These are phyloP conservation scores for Atrichornis clamosus DNA, from an alignment of 2,113 vertebrate genomes.

Conservation along the genomic window DNA sequence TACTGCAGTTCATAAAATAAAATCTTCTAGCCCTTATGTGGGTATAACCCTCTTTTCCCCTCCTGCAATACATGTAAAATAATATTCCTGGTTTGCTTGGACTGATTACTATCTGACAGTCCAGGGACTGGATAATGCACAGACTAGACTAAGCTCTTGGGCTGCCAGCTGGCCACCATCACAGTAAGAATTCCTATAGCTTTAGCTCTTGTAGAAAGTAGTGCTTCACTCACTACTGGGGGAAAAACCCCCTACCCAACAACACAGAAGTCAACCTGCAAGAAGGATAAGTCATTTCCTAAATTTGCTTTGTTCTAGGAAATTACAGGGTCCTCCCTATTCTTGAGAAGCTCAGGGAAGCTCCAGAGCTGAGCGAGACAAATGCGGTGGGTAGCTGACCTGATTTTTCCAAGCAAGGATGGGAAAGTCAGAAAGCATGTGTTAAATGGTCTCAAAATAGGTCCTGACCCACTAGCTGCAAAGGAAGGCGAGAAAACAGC, in stretches of 20 bases:
- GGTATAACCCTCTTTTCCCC: background rate
- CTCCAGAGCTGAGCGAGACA: background rate
- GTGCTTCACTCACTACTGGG: background rate
- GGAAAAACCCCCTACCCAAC: background rate
- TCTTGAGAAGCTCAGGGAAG: background rate
- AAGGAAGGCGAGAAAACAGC: background rate
- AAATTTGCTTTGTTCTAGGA: background rate
- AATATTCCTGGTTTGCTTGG: background rate
- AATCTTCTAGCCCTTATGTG: background rate
- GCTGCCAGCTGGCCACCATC: background rate
- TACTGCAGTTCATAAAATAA: background rate
- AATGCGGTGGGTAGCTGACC: background rate
- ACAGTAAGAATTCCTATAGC: background rate
- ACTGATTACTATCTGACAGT: background rate
- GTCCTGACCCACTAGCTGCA: background rate
- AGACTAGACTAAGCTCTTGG: background rate
- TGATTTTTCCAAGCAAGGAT: background rate
- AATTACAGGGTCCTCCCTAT: background rate
- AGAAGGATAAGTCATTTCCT: background rate
- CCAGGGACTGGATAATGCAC: background rate
- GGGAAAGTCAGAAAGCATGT: background rate
- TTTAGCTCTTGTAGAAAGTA: background rate
- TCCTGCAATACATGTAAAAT: background rate
- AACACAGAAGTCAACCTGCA: background rate
- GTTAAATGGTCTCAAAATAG: background rate